Evolutionary conservation across 2,888 invertebrate species (phyloP).

Genomic region (Thumatha senex): DNA sequence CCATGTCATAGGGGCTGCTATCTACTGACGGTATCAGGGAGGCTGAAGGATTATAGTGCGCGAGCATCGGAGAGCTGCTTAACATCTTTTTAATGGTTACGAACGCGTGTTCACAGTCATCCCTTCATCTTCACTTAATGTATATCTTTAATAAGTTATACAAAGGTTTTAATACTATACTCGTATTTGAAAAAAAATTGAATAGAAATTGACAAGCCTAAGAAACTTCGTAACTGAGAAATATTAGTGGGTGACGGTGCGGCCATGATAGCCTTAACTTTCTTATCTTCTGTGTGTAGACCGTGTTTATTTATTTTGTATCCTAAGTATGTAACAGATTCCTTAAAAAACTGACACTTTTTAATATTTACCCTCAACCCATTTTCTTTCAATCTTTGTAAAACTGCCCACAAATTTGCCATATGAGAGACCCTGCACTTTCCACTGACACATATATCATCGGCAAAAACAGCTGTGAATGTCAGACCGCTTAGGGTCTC

Average conservation of each 20-base stretch:
- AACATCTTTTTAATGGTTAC: conserved; percentile 6
- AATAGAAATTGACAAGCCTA: conserved; percentile 2
- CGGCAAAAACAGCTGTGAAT: conserved; percentile 22
- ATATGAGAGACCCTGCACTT: conserved; percentile 6
- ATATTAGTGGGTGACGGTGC: not conserved
- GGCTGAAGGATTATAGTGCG: conserved; percentile 21
- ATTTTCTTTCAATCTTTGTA: conserved; percentile 16
- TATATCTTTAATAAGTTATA: conserved; percentile 19
- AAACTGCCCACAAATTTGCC: conserved; percentile 24
- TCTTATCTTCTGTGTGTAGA: not conserved
- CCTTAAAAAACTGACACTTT: conserved; percentile 3
- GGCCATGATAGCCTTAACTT: not conserved
- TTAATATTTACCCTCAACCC: conserved; percentile 17
- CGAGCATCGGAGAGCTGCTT: conserved; percentile 14
- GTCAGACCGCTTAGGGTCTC: conserved; percentile 28
- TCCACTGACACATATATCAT: conserved; percentile 29
- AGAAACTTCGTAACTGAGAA: not conserved
- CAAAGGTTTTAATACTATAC: conserved; percentile 23
- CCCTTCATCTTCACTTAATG: conserved; percentile 18
- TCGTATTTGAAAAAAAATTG: conserved; percentile 25
- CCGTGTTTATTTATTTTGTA: conserved; percentile 14
- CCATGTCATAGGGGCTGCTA: too few species aligned
- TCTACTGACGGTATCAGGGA: conserved; percentile 23
- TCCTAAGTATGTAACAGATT: conserved; percentile 7
- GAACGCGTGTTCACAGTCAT: conserved; percentile 6